Percentiles rank a stretch among this genome's conserved stretches.
Evolutionary conservation across 53 echinoderm and acorn worm genomes (phyloP).

Genomic region (Echinometra lucunter): DNA sequence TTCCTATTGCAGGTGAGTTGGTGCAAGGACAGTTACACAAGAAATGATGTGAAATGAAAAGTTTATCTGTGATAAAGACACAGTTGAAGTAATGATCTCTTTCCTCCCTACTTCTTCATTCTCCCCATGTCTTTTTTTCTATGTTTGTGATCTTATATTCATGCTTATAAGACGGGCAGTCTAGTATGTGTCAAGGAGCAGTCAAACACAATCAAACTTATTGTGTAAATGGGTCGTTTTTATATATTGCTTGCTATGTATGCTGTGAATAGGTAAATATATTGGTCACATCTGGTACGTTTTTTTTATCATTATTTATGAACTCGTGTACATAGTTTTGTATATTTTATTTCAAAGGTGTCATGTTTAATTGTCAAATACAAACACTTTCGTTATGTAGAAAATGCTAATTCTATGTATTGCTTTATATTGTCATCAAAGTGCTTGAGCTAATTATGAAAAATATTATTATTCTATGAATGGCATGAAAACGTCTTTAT

Average conservation of each 20-base stretch:
- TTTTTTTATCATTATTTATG: conserved; percentile 68
- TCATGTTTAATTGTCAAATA: conserved; percentile 43
- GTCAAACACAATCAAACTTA: neutral
- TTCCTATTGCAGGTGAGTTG: neutral
- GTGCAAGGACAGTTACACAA: neutral
- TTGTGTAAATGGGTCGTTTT: neutral
- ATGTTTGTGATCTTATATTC: neutral
- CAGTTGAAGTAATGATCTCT: neutral
- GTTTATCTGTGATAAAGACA: neutral
- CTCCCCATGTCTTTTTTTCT: too few species aligned
- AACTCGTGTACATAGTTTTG: conserved; percentile 70
- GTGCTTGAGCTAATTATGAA: conserved; percentile 17
- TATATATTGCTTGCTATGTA: conserved; percentile 25
- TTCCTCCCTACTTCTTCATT: neutral
- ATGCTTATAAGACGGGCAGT: neutral
- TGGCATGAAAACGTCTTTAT: conserved; percentile 27
- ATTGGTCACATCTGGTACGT: conserved; percentile 54
- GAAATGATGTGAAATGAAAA: neutral
- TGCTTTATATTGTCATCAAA: conserved; percentile 48
- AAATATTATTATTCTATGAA: neutral
- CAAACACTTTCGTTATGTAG: conserved; percentile 44
- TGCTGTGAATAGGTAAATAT: conserved; percentile 47
- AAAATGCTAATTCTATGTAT: conserved; percentile 42
- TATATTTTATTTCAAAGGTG: conserved; percentile 54
- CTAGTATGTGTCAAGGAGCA: neutral